Percentiles rank a stretch among this genome's conserved stretches.
Evolutionary conservation across 2,113 vertebrate genomes (phyloP).

Genomic region (Crotalus helleri): DNA sequence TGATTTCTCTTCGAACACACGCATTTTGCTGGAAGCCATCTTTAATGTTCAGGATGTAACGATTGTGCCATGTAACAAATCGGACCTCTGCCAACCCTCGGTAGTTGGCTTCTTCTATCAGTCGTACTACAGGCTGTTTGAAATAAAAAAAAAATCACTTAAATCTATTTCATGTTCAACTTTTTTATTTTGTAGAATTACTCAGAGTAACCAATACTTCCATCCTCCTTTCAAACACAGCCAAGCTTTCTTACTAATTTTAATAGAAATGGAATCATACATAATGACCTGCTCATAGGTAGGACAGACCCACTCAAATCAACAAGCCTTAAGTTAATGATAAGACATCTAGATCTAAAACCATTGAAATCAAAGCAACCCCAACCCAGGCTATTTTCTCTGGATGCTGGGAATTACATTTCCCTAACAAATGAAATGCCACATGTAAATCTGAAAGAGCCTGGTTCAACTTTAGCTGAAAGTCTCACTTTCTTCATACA

Average conservation of each 20-base stretch:
- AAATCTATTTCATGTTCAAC: neutral
- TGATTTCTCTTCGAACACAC: conserved; percentile 91
- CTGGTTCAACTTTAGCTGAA: neutral
- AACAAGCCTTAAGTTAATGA: neutral
- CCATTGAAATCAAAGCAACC: neutral
- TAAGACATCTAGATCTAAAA: neutral
- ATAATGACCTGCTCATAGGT: neutral
- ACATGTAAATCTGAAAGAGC: neutral
- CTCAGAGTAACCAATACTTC: neutral
- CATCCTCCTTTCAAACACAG: neutral
- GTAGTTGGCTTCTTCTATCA: conserved; percentile 90
- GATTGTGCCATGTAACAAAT: conserved; percentile 94
- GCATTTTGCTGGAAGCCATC: conserved; percentile 93
- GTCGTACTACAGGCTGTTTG: conserved; percentile 84
- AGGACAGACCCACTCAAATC: neutral
- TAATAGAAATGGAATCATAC: neutral
- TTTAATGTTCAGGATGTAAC: conserved; percentile 91
- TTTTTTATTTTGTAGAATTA: neutral
- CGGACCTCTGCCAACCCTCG: conserved; percentile 93
- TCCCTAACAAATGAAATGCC: neutral
- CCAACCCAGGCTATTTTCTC: neutral
- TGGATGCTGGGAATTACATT: neutral
- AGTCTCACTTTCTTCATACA: neutral
- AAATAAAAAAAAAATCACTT: neutral
- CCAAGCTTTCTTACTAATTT: neutral